phyloP scores from a whole-genome alignment of 2,113 vertebrate genomes.

The Cottus gobio region DNA sequence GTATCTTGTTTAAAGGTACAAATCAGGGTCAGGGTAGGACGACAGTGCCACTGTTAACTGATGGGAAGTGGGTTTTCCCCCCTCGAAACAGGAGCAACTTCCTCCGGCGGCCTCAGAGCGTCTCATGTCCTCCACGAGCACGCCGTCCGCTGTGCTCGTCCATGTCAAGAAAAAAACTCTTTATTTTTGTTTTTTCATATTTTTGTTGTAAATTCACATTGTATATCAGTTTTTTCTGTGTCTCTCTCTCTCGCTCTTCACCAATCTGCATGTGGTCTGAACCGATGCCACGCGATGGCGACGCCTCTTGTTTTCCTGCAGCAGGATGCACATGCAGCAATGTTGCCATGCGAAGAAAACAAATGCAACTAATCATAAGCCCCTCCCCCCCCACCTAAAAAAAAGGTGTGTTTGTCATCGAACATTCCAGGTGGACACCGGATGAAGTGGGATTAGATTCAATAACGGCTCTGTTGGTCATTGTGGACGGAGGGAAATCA shows the following conservation, averaged over 20 bases:
- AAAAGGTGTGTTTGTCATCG: constrained; percentile 41
- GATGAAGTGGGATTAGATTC: constrained; percentile 51
- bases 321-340: neutral
- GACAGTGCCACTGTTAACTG: constrained; percentile 36
- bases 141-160: constrained; percentile 59
- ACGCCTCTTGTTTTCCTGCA: constrained; percentile 25
- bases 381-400: neutral
- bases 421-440: constrained; percentile 72
- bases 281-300: constrained; percentile 14
- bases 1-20: neutral
- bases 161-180: constrained; percentile 24
- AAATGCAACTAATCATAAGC: constrained; percentile 42
- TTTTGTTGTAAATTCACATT: constrained; percentile 60
- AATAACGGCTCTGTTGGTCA: constrained; percentile 55
- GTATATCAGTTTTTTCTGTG: constrained; percentile 48
- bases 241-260: constrained; percentile 82
- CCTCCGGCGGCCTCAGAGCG: constrained; percentile 61
- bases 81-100: constrained; percentile 28
- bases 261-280: constrained; percentile 34
- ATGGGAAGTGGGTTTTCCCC: constrained; percentile 28
- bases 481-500: constrained; percentile 73
- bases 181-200: constrained; percentile 39
- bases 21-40: constrained; percentile 30
- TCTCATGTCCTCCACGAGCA: constrained; percentile 54
- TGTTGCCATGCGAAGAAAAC: constrained; percentile 35